A percentile compares a stretch with the other conserved stretches of the same genome.
Evolutionary conservation across 2,113 vertebrate species (phyloP).

Genomic region (Caranx ignobilis): DNA sequence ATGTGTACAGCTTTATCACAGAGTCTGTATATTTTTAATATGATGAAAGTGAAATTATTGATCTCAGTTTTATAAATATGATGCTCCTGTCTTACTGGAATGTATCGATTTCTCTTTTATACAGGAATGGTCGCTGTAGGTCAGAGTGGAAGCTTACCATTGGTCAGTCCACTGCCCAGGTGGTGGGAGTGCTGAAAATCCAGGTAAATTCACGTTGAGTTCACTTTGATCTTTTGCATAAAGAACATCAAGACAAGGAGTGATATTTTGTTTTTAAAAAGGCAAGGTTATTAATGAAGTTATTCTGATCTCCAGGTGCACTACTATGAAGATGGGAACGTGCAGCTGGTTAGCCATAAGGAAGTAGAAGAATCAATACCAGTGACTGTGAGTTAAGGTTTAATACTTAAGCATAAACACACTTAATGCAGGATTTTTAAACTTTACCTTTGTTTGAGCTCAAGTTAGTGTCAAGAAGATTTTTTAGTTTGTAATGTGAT

Average conservation of each 20-base stretch:
- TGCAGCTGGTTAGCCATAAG: conserved; percentile 99
- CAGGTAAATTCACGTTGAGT: conserved; percentile 85
- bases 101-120: background rate
- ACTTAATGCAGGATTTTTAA: background rate
- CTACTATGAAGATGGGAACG: conserved; percentile 99
- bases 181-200: conserved; percentile 98
- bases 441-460: background rate
- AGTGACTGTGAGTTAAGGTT: conserved; percentile 90
- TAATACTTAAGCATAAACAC: background rate
- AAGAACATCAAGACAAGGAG: background rate
- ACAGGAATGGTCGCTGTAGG: conserved; percentile 98
- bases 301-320: conserved; percentile 88
- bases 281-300: background rate
- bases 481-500: too few species aligned
- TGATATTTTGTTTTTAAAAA: conserved; percentile 6
- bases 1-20: background rate
- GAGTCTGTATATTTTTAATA: background rate
- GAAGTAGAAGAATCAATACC: conserved; percentile 95
- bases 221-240: background rate
- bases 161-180: conserved; percentile 93
- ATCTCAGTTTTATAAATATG: background rate
- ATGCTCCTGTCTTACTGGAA: conserved; percentile 11
- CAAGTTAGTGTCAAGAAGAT: too few species aligned
- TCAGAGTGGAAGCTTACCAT: conserved; percentile 99
- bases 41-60: background rate